These are phyloP conservation scores for Drosophila austrosaltans DNA, from an alignment of 2,888 invertebrate genomes.

Conservation along the genomic window DNA sequence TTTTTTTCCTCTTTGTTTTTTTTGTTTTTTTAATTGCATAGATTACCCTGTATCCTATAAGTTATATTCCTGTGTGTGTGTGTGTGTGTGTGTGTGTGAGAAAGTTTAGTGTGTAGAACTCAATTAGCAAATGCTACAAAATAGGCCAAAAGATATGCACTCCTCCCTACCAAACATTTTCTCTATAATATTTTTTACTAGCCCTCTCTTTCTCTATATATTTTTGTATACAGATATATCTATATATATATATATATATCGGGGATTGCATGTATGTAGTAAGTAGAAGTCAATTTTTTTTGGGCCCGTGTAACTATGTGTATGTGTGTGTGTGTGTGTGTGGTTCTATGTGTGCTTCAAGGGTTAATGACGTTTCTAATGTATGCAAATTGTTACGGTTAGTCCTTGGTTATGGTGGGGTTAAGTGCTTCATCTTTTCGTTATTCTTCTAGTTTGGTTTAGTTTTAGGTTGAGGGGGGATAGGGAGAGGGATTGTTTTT, in stretches of 20 bases:
- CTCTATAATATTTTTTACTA: background rate
- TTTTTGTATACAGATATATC: constrained; percentile 7
- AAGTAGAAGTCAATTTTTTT: constrained; percentile 24
- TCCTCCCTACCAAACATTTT: constrained; percentile 44
- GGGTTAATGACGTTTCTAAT: constrained; percentile 65
- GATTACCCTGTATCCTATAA: constrained; percentile 96
- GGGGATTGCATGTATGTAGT: constrained; percentile 1
- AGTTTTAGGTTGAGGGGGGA: constrained; percentile 16
- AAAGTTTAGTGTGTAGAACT: constrained; percentile 51
- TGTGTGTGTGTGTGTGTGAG: constrained; percentile 34
- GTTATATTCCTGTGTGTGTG: constrained; percentile 56
- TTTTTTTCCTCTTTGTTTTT: constrained; percentile 28
- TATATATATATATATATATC: constrained; percentile 16
- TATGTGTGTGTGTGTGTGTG: constrained; percentile 24
- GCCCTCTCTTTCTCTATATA: constrained; percentile 23
- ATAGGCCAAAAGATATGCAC: constrained; percentile 72
- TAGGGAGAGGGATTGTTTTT: background rate
- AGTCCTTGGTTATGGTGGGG: constrained; percentile 76
- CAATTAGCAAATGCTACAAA: constrained; percentile 63
- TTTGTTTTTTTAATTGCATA: constrained; percentile 91
- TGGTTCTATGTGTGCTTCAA: constrained; percentile 48
- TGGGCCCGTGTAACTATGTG: constrained; percentile 73
- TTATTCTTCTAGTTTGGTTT: constrained; percentile 48
- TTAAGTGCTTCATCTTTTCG: constrained; percentile 73
- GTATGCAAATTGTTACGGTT: constrained; percentile 61